Evolutionary conservation across 2,113 vertebrate genomes (phyloP).

Genomic region (Poecilia latipinna): DNA sequence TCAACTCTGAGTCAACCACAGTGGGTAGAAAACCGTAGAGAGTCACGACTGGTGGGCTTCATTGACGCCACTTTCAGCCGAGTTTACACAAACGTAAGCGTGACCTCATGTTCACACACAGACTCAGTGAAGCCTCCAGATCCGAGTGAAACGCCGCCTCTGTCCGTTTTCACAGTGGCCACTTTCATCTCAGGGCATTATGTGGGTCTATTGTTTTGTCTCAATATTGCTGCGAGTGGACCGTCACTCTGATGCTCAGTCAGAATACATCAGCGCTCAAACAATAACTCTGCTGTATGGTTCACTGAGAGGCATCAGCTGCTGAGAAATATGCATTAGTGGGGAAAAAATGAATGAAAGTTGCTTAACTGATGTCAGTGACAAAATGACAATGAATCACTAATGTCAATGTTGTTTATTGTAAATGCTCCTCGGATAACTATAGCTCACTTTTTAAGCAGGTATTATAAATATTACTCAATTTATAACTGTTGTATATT

Average conservation of each 20-base stretch:
- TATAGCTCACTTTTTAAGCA: background rate
- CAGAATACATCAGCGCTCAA: slow-evolving; percentile 37
- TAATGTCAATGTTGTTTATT: background rate
- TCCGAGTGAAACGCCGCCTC: slow-evolving; percentile 65
- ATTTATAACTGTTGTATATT: too few species aligned
- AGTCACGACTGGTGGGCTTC: slow-evolving; percentile 55
- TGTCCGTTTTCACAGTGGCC: slow-evolving; percentile 65
- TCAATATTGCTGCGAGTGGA: slow-evolving; percentile 50
- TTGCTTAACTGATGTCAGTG: slow-evolving; percentile 17
- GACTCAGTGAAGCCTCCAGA: slow-evolving; percentile 74
- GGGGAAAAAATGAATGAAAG: slow-evolving; percentile 33
- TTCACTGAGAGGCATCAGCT: slow-evolving; percentile 30
- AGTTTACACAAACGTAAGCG: slow-evolving; percentile 16
- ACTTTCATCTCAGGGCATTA: slow-evolving; percentile 67
- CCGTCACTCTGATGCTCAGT: slow-evolving; percentile 43
- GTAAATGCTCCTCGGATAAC: background rate
- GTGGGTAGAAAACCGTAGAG: slow-evolving; percentile 30
- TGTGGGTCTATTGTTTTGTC: slow-evolving; percentile 73
- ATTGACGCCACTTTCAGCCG: slow-evolving; percentile 60
- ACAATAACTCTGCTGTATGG: slow-evolving; percentile 51
- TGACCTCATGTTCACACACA: background rate
- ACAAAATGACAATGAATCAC: slow-evolving; percentile 13
- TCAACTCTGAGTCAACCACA: slow-evolving; percentile 44
- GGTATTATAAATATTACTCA: background rate
- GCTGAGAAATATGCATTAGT: slow-evolving; percentile 25